phyloP scores from a whole-genome alignment of 2,113 vertebrate species.

The Neodon shergylaensis region DNA sequence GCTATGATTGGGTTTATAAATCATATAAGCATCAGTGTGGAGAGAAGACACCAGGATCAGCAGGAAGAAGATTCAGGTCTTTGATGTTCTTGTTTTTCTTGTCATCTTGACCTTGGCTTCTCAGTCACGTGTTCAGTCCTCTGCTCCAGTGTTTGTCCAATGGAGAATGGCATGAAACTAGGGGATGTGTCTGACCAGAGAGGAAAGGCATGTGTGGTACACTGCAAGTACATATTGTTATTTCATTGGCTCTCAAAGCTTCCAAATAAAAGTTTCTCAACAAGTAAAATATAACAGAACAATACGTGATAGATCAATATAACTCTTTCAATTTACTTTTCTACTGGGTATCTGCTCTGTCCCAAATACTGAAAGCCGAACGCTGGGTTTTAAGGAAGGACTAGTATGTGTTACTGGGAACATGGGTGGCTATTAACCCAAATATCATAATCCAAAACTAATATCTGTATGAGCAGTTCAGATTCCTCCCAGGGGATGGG shows the following conservation, averaged over 20 bases:
- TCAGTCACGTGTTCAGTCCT: background rate
- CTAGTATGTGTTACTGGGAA: background rate
- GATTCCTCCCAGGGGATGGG: background rate
- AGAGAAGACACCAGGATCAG: background rate
- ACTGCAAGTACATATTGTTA: background rate
- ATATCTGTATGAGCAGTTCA: background rate
- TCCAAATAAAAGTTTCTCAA: background rate
- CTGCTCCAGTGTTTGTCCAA: background rate
- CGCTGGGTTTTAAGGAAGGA: background rate
- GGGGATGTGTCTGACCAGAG: background rate
- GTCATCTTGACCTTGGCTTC: background rate
- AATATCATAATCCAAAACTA: background rate
- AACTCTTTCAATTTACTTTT: constrained; percentile 2
- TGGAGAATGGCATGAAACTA: background rate
- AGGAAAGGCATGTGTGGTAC: background rate
- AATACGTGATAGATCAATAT: background rate
- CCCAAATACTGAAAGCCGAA: background rate
- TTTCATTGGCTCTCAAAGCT: background rate
- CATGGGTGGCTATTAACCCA: background rate
- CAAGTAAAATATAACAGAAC: background rate
- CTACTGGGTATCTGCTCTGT: background rate
- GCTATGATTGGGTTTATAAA: background rate
- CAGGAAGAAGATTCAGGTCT: background rate
- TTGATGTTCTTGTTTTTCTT: background rate
- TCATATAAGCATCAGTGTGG: background rate